phyloP scores from a whole-genome alignment of 2,888 invertebrate genomes.

The Oegoconia quadripuncta region DNA sequence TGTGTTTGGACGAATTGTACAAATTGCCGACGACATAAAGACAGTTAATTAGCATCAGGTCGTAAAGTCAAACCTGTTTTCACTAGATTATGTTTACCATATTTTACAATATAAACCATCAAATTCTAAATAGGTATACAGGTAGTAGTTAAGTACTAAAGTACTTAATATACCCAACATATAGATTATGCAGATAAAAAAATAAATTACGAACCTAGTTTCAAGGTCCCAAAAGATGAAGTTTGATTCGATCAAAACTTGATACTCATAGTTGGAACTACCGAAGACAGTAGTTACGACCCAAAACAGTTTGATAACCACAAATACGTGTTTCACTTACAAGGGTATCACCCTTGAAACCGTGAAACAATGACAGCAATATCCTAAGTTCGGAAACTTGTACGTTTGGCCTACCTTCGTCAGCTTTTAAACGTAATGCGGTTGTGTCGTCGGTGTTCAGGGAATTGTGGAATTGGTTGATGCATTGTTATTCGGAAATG shows the following conservation, averaged over 20 bases:
- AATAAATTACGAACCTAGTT: no score
- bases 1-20: no score
- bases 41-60: no score
- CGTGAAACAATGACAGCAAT: conserved; percentile 57
- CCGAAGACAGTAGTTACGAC: conserved; percentile 35
- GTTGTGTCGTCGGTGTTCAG: conserved; percentile 24
- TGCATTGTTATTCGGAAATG: neutral
- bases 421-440: conserved; percentile 38
- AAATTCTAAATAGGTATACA: no score
- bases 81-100: no score
- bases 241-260: conserved; percentile 9
- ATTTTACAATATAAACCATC: no score
- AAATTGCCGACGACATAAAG: no score
- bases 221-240: neutral
- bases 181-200: no score
- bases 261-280: conserved; percentile 31
- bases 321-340: conserved; percentile 55
- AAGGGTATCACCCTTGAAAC: conserved; percentile 42
- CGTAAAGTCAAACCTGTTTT: no score
- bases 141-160: no score
- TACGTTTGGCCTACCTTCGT: conserved; percentile 43
- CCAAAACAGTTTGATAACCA: conserved; percentile 49
- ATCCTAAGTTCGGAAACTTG: conserved; percentile 57
- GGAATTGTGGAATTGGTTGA: neutral
- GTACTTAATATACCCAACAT: no score